Evolutionary conservation across 2,113 vertebrate genomes (phyloP), one percentile per base, ranked within the genome.

Genomic region (Sterrhoptilus dennistouni): DNA sequence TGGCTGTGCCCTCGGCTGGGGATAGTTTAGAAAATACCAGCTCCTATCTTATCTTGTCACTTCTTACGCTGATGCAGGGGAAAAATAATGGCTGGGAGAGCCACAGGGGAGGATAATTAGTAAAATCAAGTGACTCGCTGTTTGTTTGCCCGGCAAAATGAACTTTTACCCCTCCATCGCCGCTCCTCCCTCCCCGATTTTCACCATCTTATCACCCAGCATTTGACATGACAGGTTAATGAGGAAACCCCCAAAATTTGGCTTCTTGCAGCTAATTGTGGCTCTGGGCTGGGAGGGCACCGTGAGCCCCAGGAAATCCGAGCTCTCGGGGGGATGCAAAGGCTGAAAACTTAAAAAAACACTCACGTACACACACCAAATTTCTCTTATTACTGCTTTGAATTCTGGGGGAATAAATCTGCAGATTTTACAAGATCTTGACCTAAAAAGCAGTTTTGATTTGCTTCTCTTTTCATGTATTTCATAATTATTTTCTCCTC

Each of bases 211-310:
- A 94, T 97, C 92, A 22, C 29, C 28, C 47, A 35, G 31, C 29
- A 33, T 89, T 96, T 94, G 94, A 96, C 94, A 87, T 98, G 98
- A 98, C 96, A 93, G 98, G 98, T 97, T 98, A 97, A 97, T 95
- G 89, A 95, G 96, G 81, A 96, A 95, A 91, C 88, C 97, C 97
- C 96, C 96, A 88, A 95, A 77, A 68, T 9, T 47, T 24, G 97
- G 97, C 97, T 98, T 97, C 95, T 97, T 97, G 97, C 95, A 74
- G 92, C 97, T 98, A 98, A 98, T 98, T 97, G 98, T 96, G 97
- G 97, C 96, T 98, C 50, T 18, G 64, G 38, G 78, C 87, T 89
- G 96, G 87, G 91, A 93, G 92, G 95, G 98, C 98, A 97, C 98
- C 65, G 27, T 44, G 97, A 93, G 97, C 72, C 90, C 84, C 19